A percentile compares a stretch with the other conserved stretches of the same genome.
Conservation (phyloP, 2,888 invertebrate species). For the Erebia aethiops region DNA sequence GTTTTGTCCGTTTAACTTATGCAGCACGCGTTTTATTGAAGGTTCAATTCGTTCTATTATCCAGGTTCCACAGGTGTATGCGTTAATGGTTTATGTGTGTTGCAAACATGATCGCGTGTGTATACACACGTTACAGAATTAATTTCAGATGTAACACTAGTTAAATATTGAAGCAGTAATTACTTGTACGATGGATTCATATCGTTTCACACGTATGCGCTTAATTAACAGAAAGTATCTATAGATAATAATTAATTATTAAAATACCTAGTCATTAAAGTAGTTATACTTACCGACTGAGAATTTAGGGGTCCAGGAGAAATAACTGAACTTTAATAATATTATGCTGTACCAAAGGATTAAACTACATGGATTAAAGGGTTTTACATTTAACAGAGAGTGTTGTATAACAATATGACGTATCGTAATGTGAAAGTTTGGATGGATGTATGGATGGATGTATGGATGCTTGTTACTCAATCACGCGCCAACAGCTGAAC, state of each 20-base stretch:
- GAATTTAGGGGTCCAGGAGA: too few species aligned
- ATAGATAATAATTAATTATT: background rate
- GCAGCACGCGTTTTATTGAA: conserved; percentile 76
- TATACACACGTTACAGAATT: conserved; percentile 21
- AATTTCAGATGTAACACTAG: conserved; percentile 16
- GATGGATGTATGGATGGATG: too few species aligned
- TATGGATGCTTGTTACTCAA: too few species aligned
- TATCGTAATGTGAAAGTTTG: too few species aligned
- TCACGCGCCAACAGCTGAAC: too few species aligned
- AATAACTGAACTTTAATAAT: too few species aligned
- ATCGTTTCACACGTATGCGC: background rate
- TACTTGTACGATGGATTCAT: background rate
- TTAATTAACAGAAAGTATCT: background rate
- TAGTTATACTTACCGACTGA: background rate
- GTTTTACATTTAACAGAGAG: too few species aligned
- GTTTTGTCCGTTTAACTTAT: conserved; percentile 66
- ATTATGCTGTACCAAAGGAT: too few species aligned
- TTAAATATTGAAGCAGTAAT: conserved; percentile 11
- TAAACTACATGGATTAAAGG: too few species aligned
- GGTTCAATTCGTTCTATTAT: conserved; percentile 68
- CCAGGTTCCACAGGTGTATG: conserved; percentile 55
- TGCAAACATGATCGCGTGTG: conserved; percentile 37
- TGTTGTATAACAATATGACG: too few species aligned
- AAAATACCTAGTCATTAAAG: background rate
- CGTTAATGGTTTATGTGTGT: conserved; percentile 53